Evolutionary conservation across 2,888 invertebrate genomes (phyloP).

Genomic region (Habroteleia sp.): DNA sequence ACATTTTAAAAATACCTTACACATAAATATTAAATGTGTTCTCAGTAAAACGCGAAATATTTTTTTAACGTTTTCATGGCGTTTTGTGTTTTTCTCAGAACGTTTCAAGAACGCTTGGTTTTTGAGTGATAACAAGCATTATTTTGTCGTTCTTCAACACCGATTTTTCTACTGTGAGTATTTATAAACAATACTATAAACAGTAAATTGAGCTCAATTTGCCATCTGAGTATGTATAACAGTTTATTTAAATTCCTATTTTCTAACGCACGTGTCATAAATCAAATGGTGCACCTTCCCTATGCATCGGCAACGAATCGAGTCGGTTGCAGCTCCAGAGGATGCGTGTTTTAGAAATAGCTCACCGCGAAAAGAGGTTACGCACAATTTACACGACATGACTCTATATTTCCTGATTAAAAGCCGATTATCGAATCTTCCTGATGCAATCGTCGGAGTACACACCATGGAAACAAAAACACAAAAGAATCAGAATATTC

Average conservation of each 20-base stretch:
- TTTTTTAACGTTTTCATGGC: too few relatives aligned
- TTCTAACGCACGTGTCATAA: slow-evolving; percentile 58
- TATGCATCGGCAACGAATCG: slow-evolving; percentile 42
- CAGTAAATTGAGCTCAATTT: slow-evolving; percentile 44
- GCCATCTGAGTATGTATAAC: slow-evolving; percentile 45
- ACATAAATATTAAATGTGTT: too few relatives aligned
- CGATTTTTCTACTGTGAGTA: too few relatives aligned
- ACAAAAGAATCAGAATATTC: too few relatives aligned
- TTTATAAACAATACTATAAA: slow-evolving; percentile 22
- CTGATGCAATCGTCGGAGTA: not conserved
- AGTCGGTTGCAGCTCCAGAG: slow-evolving; percentile 41
- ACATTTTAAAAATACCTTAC: too few relatives aligned
- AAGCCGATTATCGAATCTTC: slow-evolving; percentile 13
- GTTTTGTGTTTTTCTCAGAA: too few relatives aligned
- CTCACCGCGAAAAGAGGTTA: slow-evolving; percentile 27
- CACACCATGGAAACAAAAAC: too few relatives aligned
- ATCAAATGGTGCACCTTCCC: slow-evolving; percentile 49
- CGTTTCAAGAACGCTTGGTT: too few relatives aligned
- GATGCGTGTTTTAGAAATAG: slow-evolving; percentile 61
- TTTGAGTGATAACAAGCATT: too few relatives aligned
- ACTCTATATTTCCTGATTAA: slow-evolving; percentile 37
- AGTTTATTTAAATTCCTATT: slow-evolving; percentile 56
- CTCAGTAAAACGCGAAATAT: too few relatives aligned
- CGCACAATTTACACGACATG: slow-evolving; percentile 39
- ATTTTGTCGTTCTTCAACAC: too few relatives aligned